phyloP scores from a whole-genome alignment of 2,888 invertebrate species.

The Protonemura montana region DNA sequence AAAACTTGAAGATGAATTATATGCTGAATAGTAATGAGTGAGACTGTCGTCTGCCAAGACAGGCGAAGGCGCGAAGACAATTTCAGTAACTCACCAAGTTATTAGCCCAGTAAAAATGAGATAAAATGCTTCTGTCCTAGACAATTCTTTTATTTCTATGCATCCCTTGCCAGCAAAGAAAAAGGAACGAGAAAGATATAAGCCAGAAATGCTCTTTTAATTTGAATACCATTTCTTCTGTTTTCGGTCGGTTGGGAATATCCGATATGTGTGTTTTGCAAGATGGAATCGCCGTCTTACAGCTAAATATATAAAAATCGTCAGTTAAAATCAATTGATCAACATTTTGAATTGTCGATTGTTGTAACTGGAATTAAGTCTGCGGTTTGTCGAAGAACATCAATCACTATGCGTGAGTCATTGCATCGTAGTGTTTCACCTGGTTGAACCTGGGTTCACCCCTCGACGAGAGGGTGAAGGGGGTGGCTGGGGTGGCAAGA shows the following conservation, averaged over 20 bases:
- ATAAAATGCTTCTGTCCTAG: background rate
- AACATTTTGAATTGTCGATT: background rate
- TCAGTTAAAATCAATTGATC: no score
- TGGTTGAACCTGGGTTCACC: background rate
- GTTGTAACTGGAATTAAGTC: background rate
- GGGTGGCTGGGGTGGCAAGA: background rate
- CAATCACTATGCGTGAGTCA: background rate
- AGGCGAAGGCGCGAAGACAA: background rate
- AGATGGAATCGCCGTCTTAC: no score
- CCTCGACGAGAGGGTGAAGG: background rate
- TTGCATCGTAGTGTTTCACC: background rate
- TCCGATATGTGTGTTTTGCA: no score
- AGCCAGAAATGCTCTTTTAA: no score
- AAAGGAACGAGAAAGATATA: background rate
- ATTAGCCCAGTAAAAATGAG: conserved; percentile 31
- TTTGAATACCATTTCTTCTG: no score
- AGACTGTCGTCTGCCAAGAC: background rate
- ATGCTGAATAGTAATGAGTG: conserved; percentile 29
- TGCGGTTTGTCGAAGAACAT: background rate
- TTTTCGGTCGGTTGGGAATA: no score
- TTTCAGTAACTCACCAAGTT: conserved; percentile 26
- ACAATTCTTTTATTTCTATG: background rate
- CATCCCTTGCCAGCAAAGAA: background rate
- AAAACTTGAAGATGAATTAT: conserved; percentile 39
- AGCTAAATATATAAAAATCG: no score